Conservation (phyloP, 2,113 vertebrate genomes). For the Phyllopteryx taeniolatus region DNA sequence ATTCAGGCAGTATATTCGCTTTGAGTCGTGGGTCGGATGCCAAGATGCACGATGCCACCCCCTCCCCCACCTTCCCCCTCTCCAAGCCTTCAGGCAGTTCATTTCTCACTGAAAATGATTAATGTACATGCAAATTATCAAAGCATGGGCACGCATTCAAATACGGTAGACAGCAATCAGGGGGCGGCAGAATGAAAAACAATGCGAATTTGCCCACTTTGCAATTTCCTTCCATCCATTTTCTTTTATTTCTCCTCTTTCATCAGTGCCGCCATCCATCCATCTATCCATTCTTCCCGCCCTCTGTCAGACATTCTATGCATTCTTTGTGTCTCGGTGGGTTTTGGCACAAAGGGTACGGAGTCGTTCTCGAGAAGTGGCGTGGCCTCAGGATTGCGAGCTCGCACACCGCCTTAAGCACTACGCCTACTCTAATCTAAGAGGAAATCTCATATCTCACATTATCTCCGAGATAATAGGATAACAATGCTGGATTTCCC, state of each 20-base stretch:
- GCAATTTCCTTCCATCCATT: slow-evolving; percentile 47
- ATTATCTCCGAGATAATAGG: slow-evolving; percentile 59
- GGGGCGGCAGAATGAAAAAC: slow-evolving; percentile 63
- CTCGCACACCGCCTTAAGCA: slow-evolving; percentile 52
- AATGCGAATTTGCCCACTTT: slow-evolving; percentile 54
- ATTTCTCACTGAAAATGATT: slow-evolving; percentile 70
- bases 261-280: slow-evolving; percentile 34
- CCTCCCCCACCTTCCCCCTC: slow-evolving; percentile 13
- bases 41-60: slow-evolving; percentile 50
- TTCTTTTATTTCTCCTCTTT: slow-evolving; percentile 45
- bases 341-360: slow-evolving; percentile 44
- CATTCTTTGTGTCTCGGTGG: slow-evolving; percentile 46
- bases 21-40: slow-evolving; percentile 55
- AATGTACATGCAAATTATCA: slow-evolving; percentile 70
- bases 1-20: slow-evolving; percentile 61
- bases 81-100: slow-evolving; percentile 61
- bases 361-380: slow-evolving; percentile 41
- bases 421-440: slow-evolving; percentile 46
- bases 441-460: slow-evolving; percentile 56
- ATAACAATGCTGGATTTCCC: slow-evolving; percentile 55
- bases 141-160: slow-evolving; percentile 67
- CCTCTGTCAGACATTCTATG: slow-evolving; percentile 31
- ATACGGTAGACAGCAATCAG: slow-evolving; percentile 65
- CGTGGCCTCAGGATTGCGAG: slow-evolving; percentile 47
- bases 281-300: not conserved